These are phyloP conservation scores for Tipula unca DNA, from an alignment of 2,888 invertebrate genomes.

Conservation along the genomic window DNA sequence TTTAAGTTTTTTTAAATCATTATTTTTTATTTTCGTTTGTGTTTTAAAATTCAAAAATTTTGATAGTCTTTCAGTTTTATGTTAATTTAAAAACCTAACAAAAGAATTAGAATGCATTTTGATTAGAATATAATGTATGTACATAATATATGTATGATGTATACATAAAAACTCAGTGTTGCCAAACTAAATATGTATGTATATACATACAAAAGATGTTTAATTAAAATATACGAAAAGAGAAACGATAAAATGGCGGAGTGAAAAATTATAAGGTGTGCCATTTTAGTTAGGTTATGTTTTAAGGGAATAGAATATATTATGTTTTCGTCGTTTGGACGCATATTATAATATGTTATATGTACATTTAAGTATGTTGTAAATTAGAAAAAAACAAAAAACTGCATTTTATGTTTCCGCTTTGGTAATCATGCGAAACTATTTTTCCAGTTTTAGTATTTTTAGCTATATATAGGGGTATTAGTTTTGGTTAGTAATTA, in stretches of 20 bases:
- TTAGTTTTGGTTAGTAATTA: neutral
- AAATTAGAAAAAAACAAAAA: neutral
- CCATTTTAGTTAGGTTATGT: neutral
- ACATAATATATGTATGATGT: neutral
- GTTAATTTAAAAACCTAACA: neutral
- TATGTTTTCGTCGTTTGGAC: neutral
- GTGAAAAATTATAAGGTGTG: neutral
- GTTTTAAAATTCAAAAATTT: neutral
- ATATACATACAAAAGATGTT: too few species aligned
- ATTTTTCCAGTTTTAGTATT: neutral
- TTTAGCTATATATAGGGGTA: neutral
- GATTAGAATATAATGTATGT: neutral
- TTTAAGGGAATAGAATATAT: neutral
- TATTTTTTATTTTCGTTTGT: neutral
- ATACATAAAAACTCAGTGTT: neutral
- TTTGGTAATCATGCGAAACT: conserved; percentile 8
- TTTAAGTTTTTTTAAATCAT: neutral
- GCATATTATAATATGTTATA: neutral
- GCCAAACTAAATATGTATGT: neutral
- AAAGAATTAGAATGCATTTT: neutral
- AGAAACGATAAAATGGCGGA: neutral
- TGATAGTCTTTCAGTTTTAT: conserved; percentile 1
- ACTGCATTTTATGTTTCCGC: neutral
- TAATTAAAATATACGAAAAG: neutral
- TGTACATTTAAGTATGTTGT: neutral